These are phyloP conservation scores for Aphodius granarius DNA, from an alignment of 2,888 invertebrate genomes.

Conservation along the genomic window DNA sequence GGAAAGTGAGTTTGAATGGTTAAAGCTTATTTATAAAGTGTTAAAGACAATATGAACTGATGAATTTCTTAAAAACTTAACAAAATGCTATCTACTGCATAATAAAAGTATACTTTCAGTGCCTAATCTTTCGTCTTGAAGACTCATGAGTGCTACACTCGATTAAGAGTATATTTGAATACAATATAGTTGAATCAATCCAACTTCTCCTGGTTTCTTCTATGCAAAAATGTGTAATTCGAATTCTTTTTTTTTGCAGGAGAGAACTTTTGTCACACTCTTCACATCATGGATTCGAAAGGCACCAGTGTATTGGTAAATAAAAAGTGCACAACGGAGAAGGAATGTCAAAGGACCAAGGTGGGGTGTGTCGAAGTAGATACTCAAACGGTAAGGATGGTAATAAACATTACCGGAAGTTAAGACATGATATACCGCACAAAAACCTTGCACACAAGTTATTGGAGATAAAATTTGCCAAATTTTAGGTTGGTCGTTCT, in stretches of 20 bases:
- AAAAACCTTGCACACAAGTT: neutral
- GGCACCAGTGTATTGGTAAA: slow-evolving; percentile 66
- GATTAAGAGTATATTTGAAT: too few species aligned
- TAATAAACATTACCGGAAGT: neutral
- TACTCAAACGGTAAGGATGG: slow-evolving; percentile 59
- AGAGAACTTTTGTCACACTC: slow-evolving; percentile 64
- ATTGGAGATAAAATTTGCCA: neutral
- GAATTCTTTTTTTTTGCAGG: slow-evolving; percentile 45
- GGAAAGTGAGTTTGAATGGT: too few species aligned
- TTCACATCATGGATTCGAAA: slow-evolving; percentile 65
- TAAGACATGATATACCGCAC: neutral
- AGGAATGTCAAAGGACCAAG: slow-evolving; percentile 61
- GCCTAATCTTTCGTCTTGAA: too few species aligned
- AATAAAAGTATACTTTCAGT: too few species aligned
- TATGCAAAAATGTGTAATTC: neutral
- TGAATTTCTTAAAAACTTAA: too few species aligned
- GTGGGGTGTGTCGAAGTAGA: slow-evolving; percentile 65
- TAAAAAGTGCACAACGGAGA: slow-evolving; percentile 64
- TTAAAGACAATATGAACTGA: too few species aligned
- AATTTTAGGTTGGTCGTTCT: too few species aligned
- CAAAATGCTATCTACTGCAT: too few species aligned
- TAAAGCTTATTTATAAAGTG: too few species aligned
- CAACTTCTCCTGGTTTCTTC: too few species aligned
- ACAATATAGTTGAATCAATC: too few species aligned
- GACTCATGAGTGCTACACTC: too few species aligned